Evolutionary conservation across 2,113 vertebrate genomes (phyloP).

Genomic region (Tiliqua scincoides): DNA sequence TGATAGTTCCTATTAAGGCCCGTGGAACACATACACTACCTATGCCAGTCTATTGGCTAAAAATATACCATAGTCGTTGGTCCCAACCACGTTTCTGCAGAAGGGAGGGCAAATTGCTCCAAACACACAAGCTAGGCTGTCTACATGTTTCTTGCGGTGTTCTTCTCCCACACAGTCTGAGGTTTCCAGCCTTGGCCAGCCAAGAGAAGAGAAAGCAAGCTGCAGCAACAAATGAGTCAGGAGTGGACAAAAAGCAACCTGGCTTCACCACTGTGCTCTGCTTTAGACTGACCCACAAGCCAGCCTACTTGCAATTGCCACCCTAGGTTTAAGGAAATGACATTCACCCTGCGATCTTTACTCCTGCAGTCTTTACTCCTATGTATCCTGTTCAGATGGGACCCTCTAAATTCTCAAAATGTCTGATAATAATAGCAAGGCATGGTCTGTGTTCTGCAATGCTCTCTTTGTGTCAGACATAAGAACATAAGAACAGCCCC

Average conservation of each 20-base stretch:
- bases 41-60: neutral
- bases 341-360: neutral
- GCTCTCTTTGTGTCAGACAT: neutral
- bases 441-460: neutral
- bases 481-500: no score
- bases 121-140: neutral
- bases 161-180: neutral
- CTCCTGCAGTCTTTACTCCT: neutral
- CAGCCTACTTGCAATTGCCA: neutral
- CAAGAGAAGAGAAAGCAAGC: no score
- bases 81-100: neutral
- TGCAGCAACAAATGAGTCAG: no score
- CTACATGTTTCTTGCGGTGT: neutral
- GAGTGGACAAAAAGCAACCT: no score
- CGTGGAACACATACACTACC: neutral
- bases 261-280: neutral
- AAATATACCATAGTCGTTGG: neutral
- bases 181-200: neutral
- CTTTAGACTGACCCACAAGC: neutral
- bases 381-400: neutral
- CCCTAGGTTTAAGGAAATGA: neutral
- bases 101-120: neutral
- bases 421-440: conserved; percentile 24
- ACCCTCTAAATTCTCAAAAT: neutral
- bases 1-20: neutral